Evolutionary conservation across 2,797 vertebrate genomes (phyloP), one percentile per base, ranked within the genome.

Genomic region (Lithobates pipiens): DNA sequence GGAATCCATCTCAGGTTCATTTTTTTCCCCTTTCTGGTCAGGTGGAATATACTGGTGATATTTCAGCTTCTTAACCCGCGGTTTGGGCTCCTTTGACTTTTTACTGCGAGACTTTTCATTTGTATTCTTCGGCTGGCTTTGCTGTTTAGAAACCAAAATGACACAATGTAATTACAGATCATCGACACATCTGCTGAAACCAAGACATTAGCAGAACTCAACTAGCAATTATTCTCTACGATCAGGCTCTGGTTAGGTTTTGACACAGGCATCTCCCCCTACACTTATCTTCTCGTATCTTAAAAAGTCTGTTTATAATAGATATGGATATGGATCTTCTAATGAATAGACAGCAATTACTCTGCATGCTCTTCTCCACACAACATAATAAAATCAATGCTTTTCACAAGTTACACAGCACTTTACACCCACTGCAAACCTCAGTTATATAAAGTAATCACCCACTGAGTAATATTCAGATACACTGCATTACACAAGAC

Each of bases 1-100:
- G 18, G 97, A 97, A 92, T 99, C 98, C 98, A 99, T 98, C 44
- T 94, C 96, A 0, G 95, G 92, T 85, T 97, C 96, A 5, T 88
- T 94, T 92, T 94, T 95, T 92, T 98, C 98, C 77, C 95, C 96
- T 88, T 98, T 99, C 94, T 99, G 98, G 91, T 99, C 97, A 0
- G 98, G 98, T 2, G 98, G 98, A 82, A 99, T 96, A 92, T 99
- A 99, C 88, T 99, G 98, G 89, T 99, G 98, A 90, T 99, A 99
- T 91, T 99, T 99, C 29, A 99, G 76, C 92, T 98, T 99, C 93
- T 96, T 98, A 75, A 99, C 95, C 82, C 97, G 94, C 0, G 98
- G 97, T 88, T 98, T 98, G 67, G 96, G 93, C 82, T 99, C 98
- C 93, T 97, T 98, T 93, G 92, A 95, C 91, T 97, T 98, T 91